These are phyloP conservation scores for Busseola fusca DNA, from an alignment of 2,888 invertebrate species.

Conservation along the genomic window DNA sequence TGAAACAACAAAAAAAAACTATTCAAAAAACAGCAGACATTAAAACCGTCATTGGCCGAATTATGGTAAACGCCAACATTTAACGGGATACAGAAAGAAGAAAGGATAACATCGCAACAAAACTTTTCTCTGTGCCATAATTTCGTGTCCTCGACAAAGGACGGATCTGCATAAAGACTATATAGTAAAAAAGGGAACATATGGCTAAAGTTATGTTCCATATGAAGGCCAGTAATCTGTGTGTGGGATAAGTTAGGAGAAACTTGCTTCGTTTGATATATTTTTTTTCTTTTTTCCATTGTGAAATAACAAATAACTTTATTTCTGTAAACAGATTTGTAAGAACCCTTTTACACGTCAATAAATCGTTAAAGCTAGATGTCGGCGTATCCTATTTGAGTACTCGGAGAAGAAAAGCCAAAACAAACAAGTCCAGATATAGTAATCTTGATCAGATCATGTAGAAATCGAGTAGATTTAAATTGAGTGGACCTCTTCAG, in stretches of 20 bases:
- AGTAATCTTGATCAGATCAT: too few species aligned
- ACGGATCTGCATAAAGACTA: constrained; percentile 66
- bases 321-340: background rate
- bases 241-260: constrained; percentile 58
- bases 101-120: constrained; percentile 54
- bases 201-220: constrained; percentile 61
- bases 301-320: background rate
- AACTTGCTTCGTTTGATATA: constrained; percentile 18
- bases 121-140: constrained; percentile 56
- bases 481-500: too few species aligned
- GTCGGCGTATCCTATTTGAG: too few species aligned
- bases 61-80: constrained; percentile 44
- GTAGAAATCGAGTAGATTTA: too few species aligned
- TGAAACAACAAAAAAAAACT: constrained; percentile 11
- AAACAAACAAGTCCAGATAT: too few species aligned
- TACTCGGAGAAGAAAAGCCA: too few species aligned
- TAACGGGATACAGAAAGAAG: constrained; percentile 37
- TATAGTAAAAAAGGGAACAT: constrained; percentile 64
- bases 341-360: background rate
- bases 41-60: constrained; percentile 42
- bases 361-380: background rate
- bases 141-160: constrained; percentile 55
- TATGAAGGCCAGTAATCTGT: constrained; percentile 56
- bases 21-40: constrained; percentile 10
- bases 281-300: background rate